Base-by-base conservation (phyloP, 1,140 invertebrate species). In the Brachionus angularis region DNA sequence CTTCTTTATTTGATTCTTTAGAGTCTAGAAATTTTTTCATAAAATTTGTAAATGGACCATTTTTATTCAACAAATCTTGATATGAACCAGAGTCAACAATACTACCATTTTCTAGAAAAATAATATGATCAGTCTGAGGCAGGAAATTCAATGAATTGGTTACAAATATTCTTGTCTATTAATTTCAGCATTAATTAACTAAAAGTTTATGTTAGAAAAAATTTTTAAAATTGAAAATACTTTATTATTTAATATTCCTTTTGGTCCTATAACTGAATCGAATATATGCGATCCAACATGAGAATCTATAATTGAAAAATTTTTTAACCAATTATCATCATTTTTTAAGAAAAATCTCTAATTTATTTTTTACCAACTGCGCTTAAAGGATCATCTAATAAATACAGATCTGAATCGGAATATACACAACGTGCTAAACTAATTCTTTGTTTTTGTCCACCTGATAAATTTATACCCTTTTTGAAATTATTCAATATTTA, bases 351-450 rank as follows among this genome's bases (percentile, higher is more conserved):
- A 1, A 23, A 25, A 23, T 23, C n/a, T 55, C 21, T 18, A 8
- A 23, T 16, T 58, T n/a, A n/a, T n/a, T n/a, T n/a, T n/a, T n/a
- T 58, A 58, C 85, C 84, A 10, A 85, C 82, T 16, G 84, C 80
- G 61, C 82, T 83, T 5, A 85, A 75, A 25, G 83, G 83, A 74
- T 85, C 84, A 74, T 85, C 84, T 33, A 85, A 71, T 7, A 85
- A 73, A 74, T 82, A 83, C 16, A 85, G 77, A 73, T 84, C 83
- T 47, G 76, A 74, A 73, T 82, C 74, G 52, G 76, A 42, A 72
- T 78, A 78, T 12, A 76, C 73, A 31, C 78, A 77, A 61, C 78
- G 44, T 3, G 78, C 77, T 18, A 79, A 52, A 33, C 74, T 75
- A 2, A 78, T 73, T 34, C 78, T 62, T 69, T 78, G 78, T 61